A percentile compares a stretch with the other conserved stretches of the same genome.
Evolutionary conservation across 1,140 invertebrate genomes (phyloP).

Genomic region (Panagrolaimus sp.): DNA sequence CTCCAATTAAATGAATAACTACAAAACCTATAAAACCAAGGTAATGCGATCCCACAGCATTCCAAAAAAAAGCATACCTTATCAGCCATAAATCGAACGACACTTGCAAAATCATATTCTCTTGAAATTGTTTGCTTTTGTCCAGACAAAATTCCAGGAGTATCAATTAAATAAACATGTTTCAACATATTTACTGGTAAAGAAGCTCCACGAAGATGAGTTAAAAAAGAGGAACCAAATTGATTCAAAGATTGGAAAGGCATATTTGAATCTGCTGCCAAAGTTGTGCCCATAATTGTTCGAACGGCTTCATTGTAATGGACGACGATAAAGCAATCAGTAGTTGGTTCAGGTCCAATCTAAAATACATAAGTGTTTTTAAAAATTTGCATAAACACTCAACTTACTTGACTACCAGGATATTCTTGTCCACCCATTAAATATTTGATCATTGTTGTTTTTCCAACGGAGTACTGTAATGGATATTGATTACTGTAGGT

Average conservation of each 20-base stretch:
- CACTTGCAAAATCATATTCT: constrained; percentile 62
- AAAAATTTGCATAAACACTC: no score
- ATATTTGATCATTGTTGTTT: constrained; percentile 63
- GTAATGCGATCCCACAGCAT: no score
- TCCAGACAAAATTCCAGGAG: constrained; percentile 64
- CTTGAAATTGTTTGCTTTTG: constrained; percentile 62
- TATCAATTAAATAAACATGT: constrained; percentile 59
- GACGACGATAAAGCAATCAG: constrained; percentile 44
- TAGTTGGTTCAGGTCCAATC: constrained; percentile 60
- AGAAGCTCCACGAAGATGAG: constrained; percentile 35
- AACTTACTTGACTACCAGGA: constrained; percentile 60
- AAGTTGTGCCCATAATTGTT: constrained; percentile 44
- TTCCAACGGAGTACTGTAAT: constrained; percentile 62
- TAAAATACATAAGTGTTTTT: no score
- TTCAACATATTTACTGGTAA: constrained; percentile 65
- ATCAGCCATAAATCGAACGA: constrained; percentile 63
- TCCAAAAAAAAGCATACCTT: constrained; percentile 35
- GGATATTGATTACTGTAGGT: no score
- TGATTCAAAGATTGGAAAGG: constrained; percentile 61
- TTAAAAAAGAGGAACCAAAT: constrained; percentile 51
- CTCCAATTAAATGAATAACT: no score
- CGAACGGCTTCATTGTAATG: constrained; percentile 30
- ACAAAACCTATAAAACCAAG: no score
- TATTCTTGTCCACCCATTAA: constrained; percentile 32
- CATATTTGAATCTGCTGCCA: constrained; percentile 38